Evolutionary conservation across 1,140 invertebrate genomes (phyloP).

Genomic region (Zaprionus ornatus): DNA sequence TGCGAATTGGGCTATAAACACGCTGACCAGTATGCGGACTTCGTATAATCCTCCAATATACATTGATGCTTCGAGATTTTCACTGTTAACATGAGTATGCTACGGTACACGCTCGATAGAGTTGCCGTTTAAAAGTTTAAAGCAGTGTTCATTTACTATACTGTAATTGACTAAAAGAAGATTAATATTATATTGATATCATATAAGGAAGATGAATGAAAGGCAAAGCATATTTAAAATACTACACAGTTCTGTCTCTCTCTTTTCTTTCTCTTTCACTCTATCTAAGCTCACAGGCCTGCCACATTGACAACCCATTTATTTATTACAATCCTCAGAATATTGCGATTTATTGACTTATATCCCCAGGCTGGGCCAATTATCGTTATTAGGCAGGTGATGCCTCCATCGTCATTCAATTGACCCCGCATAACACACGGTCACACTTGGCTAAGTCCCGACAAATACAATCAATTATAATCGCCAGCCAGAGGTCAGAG

Average conservation of each 20-base stretch:
- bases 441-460: constrained; percentile 10
- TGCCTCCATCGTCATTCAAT: constrained; percentile 32
- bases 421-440: constrained; percentile 12
- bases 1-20: constrained; percentile 10
- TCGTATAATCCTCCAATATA: not conserved
- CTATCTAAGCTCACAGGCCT: not conserved
- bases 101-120: too few relatives aligned
- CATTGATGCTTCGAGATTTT: too few relatives aligned
- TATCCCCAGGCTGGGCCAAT: constrained; percentile 7
- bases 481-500: not conserved
- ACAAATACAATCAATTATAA: constrained; percentile 46
- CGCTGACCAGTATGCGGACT: not conserved
- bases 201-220: too few relatives aligned
- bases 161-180: too few relatives aligned
- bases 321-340: not conserved
- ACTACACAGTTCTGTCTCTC: not conserved
- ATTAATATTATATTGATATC: too few relatives aligned
- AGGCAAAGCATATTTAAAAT: not conserved
- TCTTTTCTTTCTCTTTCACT: not conserved
- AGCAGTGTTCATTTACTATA: too few relatives aligned
- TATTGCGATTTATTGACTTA: constrained; percentile 6
- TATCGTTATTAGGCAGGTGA: constrained; percentile 17
- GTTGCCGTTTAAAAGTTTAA: too few relatives aligned
- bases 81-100: too few relatives aligned
- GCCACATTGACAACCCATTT: not conserved